phyloP scores from a whole-genome alignment of 2,797 vertebrate genomes.

The Loriculus beryllinus region DNA sequence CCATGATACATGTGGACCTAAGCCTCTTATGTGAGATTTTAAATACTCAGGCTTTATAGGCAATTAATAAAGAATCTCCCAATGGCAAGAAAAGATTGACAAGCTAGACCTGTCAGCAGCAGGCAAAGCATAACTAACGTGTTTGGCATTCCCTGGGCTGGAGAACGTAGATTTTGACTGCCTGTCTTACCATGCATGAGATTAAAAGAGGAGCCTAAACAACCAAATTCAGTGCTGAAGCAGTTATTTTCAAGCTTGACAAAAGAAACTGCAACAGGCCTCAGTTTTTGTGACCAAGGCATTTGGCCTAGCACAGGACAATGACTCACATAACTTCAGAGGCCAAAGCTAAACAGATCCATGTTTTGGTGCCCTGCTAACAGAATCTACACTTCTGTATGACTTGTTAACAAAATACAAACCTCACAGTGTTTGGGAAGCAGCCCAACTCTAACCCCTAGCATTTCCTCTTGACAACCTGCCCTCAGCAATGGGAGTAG shows the following conservation, averaged over 20 bases:
- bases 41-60: neutral
- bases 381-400: neutral
- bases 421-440: neutral
- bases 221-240: neutral
- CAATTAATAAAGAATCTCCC: conserved; percentile 17
- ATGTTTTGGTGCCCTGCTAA: neutral
- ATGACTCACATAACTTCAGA: neutral
- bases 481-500: neutral
- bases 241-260: neutral
- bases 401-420: neutral
- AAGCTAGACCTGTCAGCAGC: neutral
- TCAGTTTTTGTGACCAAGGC: neutral
- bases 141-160: neutral
- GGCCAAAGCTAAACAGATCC: neutral
- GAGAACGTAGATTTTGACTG: neutral
- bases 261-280: neutral
- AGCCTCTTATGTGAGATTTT: conserved; percentile 43
- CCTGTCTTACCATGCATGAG: neutral
- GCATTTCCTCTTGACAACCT: neutral
- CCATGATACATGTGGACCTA: neutral
- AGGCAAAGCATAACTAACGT: neutral
- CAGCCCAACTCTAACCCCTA: neutral
- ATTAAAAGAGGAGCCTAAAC: neutral
- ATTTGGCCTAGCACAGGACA: neutral
- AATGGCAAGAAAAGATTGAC: neutral